Evolutionary conservation across 2,797 vertebrate genomes (phyloP).

Genomic region (Fistularia tabacaria): DNA sequence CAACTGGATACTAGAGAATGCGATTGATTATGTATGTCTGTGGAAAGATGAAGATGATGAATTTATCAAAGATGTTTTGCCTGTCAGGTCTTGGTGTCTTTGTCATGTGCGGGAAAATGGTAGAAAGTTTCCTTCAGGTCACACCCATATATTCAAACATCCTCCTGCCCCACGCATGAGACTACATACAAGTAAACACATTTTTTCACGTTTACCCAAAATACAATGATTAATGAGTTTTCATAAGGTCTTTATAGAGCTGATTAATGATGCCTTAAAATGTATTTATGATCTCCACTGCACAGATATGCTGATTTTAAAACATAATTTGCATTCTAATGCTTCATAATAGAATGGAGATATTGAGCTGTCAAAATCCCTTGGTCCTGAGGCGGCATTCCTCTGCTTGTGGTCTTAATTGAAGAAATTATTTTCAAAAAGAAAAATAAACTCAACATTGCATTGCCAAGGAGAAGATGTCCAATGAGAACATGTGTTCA

Average conservation of each 20-base stretch:
- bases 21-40: constrained; percentile 50
- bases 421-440: constrained; percentile 10
- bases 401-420: constrained; percentile 29
- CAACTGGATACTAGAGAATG: constrained; percentile 18
- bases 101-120: constrained; percentile 68
- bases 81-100: constrained; percentile 36
- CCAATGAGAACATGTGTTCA: no score
- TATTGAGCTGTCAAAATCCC: constrained; percentile 46
- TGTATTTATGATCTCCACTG: constrained; percentile 28
- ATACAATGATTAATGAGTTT: constrained; percentile 37
- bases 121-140: constrained; percentile 47
- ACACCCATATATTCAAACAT: constrained; percentile 14
- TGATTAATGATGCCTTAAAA: constrained; percentile 53
- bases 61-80: constrained; percentile 47
- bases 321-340: constrained; percentile 50
- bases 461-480: neutral
- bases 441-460: constrained; percentile 16
- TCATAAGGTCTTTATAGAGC: constrained; percentile 24
- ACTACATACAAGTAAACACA: constrained; percentile 13
- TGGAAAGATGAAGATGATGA: constrained; percentile 47
- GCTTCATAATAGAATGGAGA: constrained; percentile 49
- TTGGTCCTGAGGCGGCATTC: constrained; percentile 5
- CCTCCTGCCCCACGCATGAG: constrained; percentile 10
- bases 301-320: constrained; percentile 27
- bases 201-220: constrained; percentile 15